A percentile compares a stretch with the other conserved stretches of the same genome.
Conservation (phyloP, 2,113 vertebrate species). For the Phycodurus eques region DNA sequence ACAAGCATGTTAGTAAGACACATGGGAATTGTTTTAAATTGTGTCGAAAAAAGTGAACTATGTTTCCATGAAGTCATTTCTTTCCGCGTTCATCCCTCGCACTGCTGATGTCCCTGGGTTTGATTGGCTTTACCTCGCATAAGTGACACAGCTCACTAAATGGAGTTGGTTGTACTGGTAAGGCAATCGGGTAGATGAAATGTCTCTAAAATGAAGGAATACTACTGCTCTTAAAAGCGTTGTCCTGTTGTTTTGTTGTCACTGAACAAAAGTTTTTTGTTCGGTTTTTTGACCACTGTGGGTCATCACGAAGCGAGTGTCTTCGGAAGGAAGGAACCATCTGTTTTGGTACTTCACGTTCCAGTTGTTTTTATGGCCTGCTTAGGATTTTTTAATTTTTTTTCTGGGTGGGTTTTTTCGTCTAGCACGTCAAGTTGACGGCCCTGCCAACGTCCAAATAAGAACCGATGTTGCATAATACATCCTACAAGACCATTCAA, state of each 20-base stretch:
- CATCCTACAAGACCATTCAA: neutral
- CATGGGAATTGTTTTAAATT: too few species aligned
- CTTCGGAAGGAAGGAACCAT: constrained; percentile 56
- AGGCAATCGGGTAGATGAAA: constrained; percentile 39
- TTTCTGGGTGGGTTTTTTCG: neutral
- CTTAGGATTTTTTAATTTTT: neutral
- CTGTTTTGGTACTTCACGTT: constrained; percentile 35
- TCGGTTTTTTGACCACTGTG: constrained; percentile 14
- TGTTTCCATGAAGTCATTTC: neutral
- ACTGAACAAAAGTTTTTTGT: constrained; percentile 34
- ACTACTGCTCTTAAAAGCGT: constrained; percentile 30
- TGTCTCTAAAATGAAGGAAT: constrained; percentile 32
- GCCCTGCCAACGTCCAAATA: neutral
- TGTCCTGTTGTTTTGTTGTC: constrained; percentile 68
- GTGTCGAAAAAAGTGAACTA: too few species aligned
- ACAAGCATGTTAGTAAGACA: too few species aligned
- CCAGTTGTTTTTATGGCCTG: neutral
- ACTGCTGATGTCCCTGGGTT: constrained; percentile 14
- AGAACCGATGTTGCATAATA: neutral
- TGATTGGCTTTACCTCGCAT: constrained; percentile 19
- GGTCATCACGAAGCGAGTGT: constrained; percentile 43
- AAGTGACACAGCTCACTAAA: constrained; percentile 21
- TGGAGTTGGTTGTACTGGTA: constrained; percentile 10
- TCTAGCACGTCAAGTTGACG: neutral
- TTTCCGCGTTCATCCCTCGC: constrained; percentile 3